phyloP scores from a whole-genome alignment of 2,888 invertebrate genomes.

The Rhamphomyia laevipes region DNA sequence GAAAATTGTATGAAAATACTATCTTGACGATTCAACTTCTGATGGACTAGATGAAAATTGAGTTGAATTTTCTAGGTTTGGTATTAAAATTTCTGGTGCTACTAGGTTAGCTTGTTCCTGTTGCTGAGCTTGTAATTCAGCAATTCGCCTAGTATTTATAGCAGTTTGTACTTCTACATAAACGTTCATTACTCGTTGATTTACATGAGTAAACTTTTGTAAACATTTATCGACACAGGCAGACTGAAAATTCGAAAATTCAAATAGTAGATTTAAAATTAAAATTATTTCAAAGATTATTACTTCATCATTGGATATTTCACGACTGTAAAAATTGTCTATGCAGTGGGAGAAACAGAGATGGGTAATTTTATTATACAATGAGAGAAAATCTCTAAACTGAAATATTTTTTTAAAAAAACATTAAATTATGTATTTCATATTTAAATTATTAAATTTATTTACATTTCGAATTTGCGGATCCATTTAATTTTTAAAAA shows the following conservation, averaged over 20 bases:
- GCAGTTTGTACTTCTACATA: conserved; percentile 35
- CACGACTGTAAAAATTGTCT: conserved; percentile 28
- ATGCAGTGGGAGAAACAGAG: conserved; percentile 33
- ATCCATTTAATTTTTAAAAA: neutral
- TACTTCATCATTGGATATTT: conserved; percentile 12
- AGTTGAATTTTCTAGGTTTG: neutral
- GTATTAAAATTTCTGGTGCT: conserved; percentile 5
- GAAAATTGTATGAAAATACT: neutral
- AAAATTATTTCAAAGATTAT: conserved; percentile 1
- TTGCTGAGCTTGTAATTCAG: conserved; percentile 27
- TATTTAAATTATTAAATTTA: neutral
- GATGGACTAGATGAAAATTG: neutral
- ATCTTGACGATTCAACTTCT: conserved; percentile 4
- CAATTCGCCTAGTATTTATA: conserved; percentile 29
- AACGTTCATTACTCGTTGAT: conserved; percentile 34
- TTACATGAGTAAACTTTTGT: conserved; percentile 34
- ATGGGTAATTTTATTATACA: conserved; percentile 38
- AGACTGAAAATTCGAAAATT: conserved; percentile 17
- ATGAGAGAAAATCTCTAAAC: conserved; percentile 35
- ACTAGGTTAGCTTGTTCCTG: conserved; percentile 18
- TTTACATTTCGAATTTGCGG: neutral
- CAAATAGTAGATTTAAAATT: neutral
- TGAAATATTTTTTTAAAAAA: conserved; percentile 13
- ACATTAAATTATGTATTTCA: neutral
- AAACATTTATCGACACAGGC: conserved; percentile 33